These are phyloP conservation scores for Lagocephalus sceleratus DNA, from an alignment of 2,797 vertebrate genomes.

Conservation along the genomic window DNA sequence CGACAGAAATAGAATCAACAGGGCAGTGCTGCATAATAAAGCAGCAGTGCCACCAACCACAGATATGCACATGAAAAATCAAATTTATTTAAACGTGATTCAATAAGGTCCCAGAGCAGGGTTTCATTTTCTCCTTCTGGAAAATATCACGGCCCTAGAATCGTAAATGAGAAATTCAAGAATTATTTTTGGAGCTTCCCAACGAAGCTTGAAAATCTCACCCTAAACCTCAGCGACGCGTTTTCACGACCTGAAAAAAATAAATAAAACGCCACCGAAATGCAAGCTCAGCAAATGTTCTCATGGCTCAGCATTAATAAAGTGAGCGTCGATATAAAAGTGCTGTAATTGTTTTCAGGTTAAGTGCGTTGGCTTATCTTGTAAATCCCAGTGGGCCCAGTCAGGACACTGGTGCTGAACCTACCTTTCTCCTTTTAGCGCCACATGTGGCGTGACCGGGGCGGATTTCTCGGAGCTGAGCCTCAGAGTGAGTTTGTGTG, in stretches of 20 bases:
- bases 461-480: conserved; percentile 19
- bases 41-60: background rate
- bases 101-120: background rate
- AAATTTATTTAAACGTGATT: background rate
- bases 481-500: conserved; percentile 14
- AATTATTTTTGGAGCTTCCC: background rate
- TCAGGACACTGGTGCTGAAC: conserved; percentile 11
- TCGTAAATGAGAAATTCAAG: background rate
- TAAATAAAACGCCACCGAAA: too few species aligned
- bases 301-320: background rate
- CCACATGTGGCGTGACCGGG: conserved; percentile 46
- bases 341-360: background rate
- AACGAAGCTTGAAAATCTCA: background rate
- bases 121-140: background rate
- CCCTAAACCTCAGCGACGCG: background rate
- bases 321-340: conserved; percentile 16
- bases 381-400: background rate
- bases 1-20: background rate
- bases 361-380: too few species aligned
- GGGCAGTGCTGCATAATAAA: background rate
- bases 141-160: background rate
- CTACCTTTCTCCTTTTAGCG: conserved; percentile 32
- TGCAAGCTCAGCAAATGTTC: background rate
- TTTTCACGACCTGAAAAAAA: conserved; percentile 1
- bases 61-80: background rate